Percentiles rank a stretch among this genome's conserved stretches.
phyloP scores from a whole-genome alignment of 2,888 invertebrate species.

The Polydrusus cervinus region DNA sequence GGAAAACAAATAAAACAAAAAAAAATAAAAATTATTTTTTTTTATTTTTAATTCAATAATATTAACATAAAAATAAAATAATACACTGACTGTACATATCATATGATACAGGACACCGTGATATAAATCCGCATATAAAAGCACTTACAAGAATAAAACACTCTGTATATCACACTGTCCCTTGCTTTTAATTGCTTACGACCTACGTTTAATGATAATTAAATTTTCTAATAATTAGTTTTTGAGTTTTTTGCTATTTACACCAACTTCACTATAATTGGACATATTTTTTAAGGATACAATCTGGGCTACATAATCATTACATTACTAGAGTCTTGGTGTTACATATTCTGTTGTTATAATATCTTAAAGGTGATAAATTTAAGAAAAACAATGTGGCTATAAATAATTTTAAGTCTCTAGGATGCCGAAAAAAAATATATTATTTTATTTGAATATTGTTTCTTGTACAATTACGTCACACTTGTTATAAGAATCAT shows the following conservation, averaged over 20 bases:
- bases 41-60: constrained; percentile 57
- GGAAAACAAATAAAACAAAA: neutral
- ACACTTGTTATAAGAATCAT: no score
- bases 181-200: constrained; percentile 31
- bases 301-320: neutral
- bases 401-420: no score
- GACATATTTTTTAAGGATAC: constrained; percentile 9
- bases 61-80: constrained; percentile 62
- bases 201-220: constrained; percentile 29
- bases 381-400: no score
- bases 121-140: constrained; percentile 54
- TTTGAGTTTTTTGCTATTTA: constrained; percentile 36
- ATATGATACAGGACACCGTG: constrained; percentile 61
- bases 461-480: no score
- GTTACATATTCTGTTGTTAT: constrained; percentile 3
- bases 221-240: constrained; percentile 32
- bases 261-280: constrained; percentile 24
- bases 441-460: no score
- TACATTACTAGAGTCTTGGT: neutral
- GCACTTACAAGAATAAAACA: constrained; percentile 59
- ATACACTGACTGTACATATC: constrained; percentile 65
- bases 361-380: no score
- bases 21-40: constrained; percentile 40
- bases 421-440: no score
- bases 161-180: constrained; percentile 59